Evolutionary conservation across 2,113 vertebrate genomes (phyloP), one percentile per base, ranked within the genome.

Genomic region (Campylomormyrus tamandua): DNA sequence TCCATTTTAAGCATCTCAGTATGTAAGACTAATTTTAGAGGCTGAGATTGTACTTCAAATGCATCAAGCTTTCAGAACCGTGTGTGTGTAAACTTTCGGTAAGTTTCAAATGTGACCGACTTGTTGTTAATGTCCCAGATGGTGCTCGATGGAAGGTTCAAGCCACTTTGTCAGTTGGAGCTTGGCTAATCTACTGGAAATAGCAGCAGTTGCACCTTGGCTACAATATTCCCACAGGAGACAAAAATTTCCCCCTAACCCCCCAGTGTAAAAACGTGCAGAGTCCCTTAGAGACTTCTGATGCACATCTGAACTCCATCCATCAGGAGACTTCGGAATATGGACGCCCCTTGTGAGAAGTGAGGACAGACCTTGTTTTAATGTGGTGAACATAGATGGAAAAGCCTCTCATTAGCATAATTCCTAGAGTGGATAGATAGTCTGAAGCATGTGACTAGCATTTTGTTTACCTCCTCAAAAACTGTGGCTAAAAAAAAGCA

Each of bases 281-380:
- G 90, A 90, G 90, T 90, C 90, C 89, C 46, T 10, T 45, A 83
- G 93, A 93, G 92, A 92, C 91, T 49, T 88, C 48, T 91, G 93
- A 93, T 88, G 89, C 92, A 92, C 92, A 93, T 94, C 91, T 94
- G 92, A 94, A 93, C 93, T 93, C 93, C 94, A 95, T 95, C 94
- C 92, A 94, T 95, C 94, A 94, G 92, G 77, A 92, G 87, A 91
- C 92, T 93, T 93, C 70, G 83, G 91, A 92, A 92, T 92, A 90
- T 93, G 93, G 93, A 95, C 92, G 92, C 93, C 94, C 89, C 91
- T 91, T 31, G 91, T 93, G 93, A 93, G 92, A 91, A 90, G 91
- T 90, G 89, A 90, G 88, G 91, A 91, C 89, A 87, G 89, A 50
- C 92, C 90, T 92, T 92, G 90, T 93, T 91, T 91, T 93, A 91